Conservation (phyloP, 2,797 vertebrate species). For the Potorous gilbertii region DNA sequence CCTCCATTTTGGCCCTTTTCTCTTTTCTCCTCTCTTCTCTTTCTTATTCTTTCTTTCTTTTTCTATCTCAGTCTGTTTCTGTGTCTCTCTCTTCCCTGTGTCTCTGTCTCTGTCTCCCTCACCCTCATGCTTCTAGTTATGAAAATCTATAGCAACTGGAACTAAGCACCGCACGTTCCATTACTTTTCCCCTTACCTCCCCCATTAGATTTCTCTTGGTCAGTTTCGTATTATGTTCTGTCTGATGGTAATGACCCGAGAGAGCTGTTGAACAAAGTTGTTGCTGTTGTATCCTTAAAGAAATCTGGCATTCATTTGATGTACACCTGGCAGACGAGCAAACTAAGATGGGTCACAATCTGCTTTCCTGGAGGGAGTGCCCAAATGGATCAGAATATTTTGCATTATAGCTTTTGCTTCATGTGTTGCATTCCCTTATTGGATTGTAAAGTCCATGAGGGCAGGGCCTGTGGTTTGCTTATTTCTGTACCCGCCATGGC, state of each 20-base stretch:
- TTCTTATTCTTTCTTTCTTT: too few relatives aligned
- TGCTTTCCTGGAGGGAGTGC: not conserved
- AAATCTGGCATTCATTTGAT: not conserved
- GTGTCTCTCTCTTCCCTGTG: too few relatives aligned
- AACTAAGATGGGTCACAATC: not conserved
- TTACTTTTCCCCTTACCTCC: not conserved
- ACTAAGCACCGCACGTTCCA: not conserved
- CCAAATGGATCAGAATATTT: not conserved
- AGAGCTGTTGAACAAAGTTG: not conserved
- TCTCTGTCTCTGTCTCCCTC: too few relatives aligned
- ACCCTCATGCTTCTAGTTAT: too few relatives aligned
- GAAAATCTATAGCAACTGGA: too few relatives aligned
- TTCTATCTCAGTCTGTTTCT: too few relatives aligned
- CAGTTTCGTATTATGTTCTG: not conserved
- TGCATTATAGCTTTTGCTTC: not conserved
- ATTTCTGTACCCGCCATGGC: not conserved
- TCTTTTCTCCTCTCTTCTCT: too few relatives aligned
- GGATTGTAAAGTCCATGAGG: not conserved
- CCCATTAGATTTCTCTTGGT: not conserved
- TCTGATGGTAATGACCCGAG: not conserved
- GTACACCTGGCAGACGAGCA: not conserved
- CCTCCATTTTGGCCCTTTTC: too few relatives aligned
- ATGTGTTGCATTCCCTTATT: not conserved
- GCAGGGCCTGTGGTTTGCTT: not conserved
- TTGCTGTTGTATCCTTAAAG: not conserved